These are phyloP conservation scores for Augochlora pura DNA, from an alignment of 1,140 invertebrate genomes.

Conservation along the genomic window DNA sequence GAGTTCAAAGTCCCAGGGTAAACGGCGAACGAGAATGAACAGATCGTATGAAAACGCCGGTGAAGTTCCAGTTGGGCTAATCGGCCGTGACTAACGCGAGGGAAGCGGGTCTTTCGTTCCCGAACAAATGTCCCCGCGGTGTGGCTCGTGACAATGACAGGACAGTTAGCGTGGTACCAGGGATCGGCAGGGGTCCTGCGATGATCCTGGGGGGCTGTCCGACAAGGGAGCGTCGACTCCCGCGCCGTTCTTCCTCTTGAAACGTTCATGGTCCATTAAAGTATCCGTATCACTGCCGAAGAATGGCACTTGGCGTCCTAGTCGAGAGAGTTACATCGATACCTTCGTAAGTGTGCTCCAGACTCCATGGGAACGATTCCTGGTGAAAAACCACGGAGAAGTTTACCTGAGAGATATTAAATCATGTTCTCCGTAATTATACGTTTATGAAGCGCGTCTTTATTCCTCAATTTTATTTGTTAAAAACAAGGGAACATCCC, in stretches of 20 bases:
- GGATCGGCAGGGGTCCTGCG: conserved; percentile 40
- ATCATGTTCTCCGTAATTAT: no score
- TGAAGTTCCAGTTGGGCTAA: background rate
- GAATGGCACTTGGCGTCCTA: background rate
- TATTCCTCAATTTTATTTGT: no score
- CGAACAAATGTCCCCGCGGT: conserved; percentile 61
- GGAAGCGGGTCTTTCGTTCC: conserved; percentile 30
- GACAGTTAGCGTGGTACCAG: conserved; percentile 61
- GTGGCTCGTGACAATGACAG: conserved; percentile 64
- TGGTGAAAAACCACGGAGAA: no score
- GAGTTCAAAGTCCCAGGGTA: no score
- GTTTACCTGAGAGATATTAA: no score
- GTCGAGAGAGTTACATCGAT: no score
- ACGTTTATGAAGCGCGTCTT: no score
- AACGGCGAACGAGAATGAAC: no score
- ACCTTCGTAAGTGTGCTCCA: no score
- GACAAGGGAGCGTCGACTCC: conserved; percentile 27
- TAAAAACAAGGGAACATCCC: no score
- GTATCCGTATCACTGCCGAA: background rate
- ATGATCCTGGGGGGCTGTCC: conserved; percentile 32
- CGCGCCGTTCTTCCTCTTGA: conserved; percentile 10
- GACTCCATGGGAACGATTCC: no score
- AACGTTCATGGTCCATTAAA: background rate
- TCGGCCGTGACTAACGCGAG: conserved; percentile 48
- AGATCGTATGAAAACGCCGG: background rate